Base-by-base conservation (phyloP, 2,113 vertebrate species). In the human (Homo sapiens) region DNA sequence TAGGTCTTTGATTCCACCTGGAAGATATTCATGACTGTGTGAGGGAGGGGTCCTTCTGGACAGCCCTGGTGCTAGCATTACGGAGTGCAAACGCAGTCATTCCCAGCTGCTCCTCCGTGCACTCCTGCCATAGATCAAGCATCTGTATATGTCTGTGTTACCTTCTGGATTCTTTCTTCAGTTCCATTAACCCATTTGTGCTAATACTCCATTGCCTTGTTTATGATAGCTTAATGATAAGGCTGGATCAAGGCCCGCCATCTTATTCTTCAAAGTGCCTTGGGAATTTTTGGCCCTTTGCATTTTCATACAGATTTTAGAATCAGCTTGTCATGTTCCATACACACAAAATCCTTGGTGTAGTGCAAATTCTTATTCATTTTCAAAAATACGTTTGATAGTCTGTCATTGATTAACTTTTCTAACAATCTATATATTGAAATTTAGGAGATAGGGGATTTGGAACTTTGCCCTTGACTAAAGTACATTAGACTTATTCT, bases 251-350 rank as follows among this genome's bases (percentile, higher is more conserved):
- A 78, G 48, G 35, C n/a, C 10, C 82, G 40, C 10, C 30, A 48
- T 94, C 13, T 40, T 87, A 50, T 40, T 88, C 20, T 89, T 97
- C 40, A 92, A 43, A 75, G 57, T 43, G 40, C 22, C 20, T 88
- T 78, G 50, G 23, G 6, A 79, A 14, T 45, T 86, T 88, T 76
- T 0, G 40, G 70, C 30, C 30, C 48, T 93, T 95, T 61, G 35
- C 27, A 38, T 91, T 88, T 97, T 85, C 52, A 73, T 70, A 52
- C 8, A 73, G 22, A 80, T 92, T 92, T 98, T 93, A 92, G 30
- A 83, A 57, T 79, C 68, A 52, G 25, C 13, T 93, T 94, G 35
- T 64, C 55, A 17, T 17, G 7, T 81, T 95, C 45, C 13, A 75
- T 45, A 16, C 8, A 10, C 64, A 22, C 23, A 96, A n/a, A 76